A percentile compares a stretch with the other conserved stretches of the same genome.
Conservation (phyloP, 2,797 vertebrate genomes). For the Parauchenoglanis ngamensis region DNA sequence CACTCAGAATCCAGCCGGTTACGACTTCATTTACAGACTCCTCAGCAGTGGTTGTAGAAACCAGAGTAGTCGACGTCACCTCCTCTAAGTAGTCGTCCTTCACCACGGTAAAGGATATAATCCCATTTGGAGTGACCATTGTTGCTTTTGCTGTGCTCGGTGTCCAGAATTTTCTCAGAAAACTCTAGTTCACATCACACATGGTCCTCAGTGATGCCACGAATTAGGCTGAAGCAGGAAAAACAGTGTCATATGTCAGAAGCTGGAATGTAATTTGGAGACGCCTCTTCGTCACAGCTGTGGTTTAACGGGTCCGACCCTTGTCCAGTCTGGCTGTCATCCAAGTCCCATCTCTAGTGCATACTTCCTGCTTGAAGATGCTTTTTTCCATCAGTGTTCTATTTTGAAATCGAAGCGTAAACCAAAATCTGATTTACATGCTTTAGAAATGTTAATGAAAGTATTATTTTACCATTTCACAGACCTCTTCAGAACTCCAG, state of each 20-base stretch:
- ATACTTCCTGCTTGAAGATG: slow-evolving; percentile 43
- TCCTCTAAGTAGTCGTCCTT: slow-evolving; percentile 16
- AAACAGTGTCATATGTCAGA: slow-evolving; percentile 38
- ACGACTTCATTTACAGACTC: slow-evolving; percentile 29
- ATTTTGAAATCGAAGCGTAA: slow-evolving; percentile 21
- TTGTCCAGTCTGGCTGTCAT: slow-evolving; percentile 58
- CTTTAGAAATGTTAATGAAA: slow-evolving; percentile 7
- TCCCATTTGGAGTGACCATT: slow-evolving; percentile 38
- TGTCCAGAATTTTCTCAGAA: background rate
- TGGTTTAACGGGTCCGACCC: slow-evolving; percentile 45
- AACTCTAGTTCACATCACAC: slow-evolving; percentile 3
- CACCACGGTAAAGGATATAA: background rate
- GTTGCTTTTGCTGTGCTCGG: slow-evolving; percentile 12
- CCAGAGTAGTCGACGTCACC: slow-evolving; percentile 24
- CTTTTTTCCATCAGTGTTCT: slow-evolving; percentile 10
- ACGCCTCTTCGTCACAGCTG: slow-evolving; percentile 23
- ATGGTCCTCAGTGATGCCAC: slow-evolving; percentile 9
- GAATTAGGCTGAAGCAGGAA: slow-evolving; percentile 13
- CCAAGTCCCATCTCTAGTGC: slow-evolving; percentile 54
- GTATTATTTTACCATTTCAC: background rate
- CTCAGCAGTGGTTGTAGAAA: slow-evolving; percentile 19
- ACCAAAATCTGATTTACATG: background rate
- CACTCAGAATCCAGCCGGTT: slow-evolving; percentile 77
- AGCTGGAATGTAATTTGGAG: slow-evolving; percentile 22
- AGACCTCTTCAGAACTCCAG: background rate